phyloP scores from a whole-genome alignment of 2,888 invertebrate genomes.

The Pyrgus malvae region DNA sequence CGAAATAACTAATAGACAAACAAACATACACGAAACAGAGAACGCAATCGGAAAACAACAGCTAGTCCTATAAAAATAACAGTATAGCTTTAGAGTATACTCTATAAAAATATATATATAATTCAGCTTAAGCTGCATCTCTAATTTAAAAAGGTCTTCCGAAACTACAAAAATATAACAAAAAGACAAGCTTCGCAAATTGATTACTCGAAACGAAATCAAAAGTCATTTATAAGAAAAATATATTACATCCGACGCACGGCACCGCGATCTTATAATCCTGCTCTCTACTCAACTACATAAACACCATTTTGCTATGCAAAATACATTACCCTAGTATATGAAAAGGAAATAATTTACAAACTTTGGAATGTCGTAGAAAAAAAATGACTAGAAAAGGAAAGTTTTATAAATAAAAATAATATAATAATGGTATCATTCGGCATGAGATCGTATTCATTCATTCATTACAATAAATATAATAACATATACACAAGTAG shows the following conservation, averaged over 20 bases:
- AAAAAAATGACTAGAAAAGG: slow-evolving; percentile 74
- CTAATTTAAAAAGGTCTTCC: slow-evolving; percentile 69
- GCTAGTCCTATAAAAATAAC: slow-evolving; percentile 79
- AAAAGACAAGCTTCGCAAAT: slow-evolving; percentile 53
- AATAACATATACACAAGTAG: slow-evolving; percentile 38
- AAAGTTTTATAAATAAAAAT: slow-evolving; percentile 36
- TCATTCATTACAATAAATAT: slow-evolving; percentile 45
- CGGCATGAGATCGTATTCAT: slow-evolving; percentile 53
- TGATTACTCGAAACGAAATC: slow-evolving; percentile 41
- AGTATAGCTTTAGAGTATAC: slow-evolving; percentile 76
- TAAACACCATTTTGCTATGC: slow-evolving; percentile 78
- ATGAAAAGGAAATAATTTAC: slow-evolving; percentile 61
- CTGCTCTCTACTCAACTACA: slow-evolving; percentile 61
- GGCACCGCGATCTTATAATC: slow-evolving; percentile 52
- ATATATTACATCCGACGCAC: slow-evolving; percentile 47
- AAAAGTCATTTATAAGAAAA: slow-evolving; percentile 42
- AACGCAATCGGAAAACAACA: slow-evolving; percentile 59
- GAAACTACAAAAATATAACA: slow-evolving; percentile 68
- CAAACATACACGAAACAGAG: slow-evolving; percentile 51
- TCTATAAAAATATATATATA: slow-evolving; percentile 80
- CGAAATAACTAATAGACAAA: slow-evolving; percentile 46
- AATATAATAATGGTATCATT: slow-evolving; percentile 32
- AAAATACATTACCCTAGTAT: slow-evolving; percentile 73
- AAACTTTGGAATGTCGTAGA: slow-evolving; percentile 74
- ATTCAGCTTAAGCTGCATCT: slow-evolving; percentile 71